Evolutionary conservation across 2,113 vertebrate genomes (phyloP), one percentile per base, ranked within the genome.

Genomic region (Notothenia coriiceps): DNA sequence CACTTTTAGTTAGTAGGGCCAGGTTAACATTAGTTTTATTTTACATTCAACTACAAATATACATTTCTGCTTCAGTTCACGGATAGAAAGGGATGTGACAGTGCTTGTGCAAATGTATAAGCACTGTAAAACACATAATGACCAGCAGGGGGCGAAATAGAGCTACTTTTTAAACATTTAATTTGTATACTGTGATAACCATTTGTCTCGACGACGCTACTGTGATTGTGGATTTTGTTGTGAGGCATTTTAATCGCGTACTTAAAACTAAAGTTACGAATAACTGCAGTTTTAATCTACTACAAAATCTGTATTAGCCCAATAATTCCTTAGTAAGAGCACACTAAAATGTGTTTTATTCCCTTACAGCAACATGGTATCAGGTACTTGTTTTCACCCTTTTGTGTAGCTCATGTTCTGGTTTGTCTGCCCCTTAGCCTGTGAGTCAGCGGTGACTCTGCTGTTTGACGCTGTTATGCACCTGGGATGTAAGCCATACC

Each of bases 391-490:
- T 20, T 77, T 70, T 59, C 22, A 52, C 8, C 10, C 14, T 49
- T 3, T 2, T 40, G 20, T 44, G 25, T 33, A 46, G 0, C 33
- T 88, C 25, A 68, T 52, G 11, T 13, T 25, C 3, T 61, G 61
- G 9, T 47, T 40, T 22, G 20, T 47, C 5, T 71, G 11, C 83
- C 15, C 15, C 15, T 79, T 95, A 99, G 97, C 97, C 0, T 99
- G 98, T 86, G 96, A 99, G 83, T 96, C 96, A 3, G 90, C 97
- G 0, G 97, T 98, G 85, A 96, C 95, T 18, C 93, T 99, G 80
- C 84, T 99, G 73, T 99, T 99, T 65, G 97, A 98, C 78, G 95
- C 97, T 0, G 97, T 99, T 10, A 97, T 99, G 91, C 98, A 98
- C 78, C 77, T 99, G 86, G 98, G 98, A 76, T 99, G 98, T 82